These are phyloP conservation scores for Macroramphosus scolopax DNA, from an alignment of 2,797 vertebrate species.

Conservation along the genomic window DNA sequence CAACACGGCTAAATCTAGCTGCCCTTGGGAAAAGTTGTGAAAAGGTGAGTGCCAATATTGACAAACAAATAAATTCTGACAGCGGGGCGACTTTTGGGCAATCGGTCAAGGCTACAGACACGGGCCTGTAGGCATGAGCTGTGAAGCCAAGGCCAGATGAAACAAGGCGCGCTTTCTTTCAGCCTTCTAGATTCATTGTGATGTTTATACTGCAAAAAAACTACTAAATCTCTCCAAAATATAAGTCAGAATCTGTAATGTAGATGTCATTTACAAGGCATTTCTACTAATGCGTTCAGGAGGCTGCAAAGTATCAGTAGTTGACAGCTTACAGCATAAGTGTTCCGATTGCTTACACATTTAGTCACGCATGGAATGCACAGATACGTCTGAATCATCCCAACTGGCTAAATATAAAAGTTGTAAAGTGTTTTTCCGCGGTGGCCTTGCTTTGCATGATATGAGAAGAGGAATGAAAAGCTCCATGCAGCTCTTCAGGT, in stretches of 20 bases:
- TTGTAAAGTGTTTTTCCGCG: slow-evolving; percentile 65
- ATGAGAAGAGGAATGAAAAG: slow-evolving; percentile 60
- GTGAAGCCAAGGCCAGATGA: slow-evolving; percentile 55
- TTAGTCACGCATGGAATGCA: slow-evolving; percentile 23
- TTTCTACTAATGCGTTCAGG: too few relatives aligned
- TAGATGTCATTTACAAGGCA: too few relatives aligned
- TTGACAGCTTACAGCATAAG: slow-evolving; percentile 1
- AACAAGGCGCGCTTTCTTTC: slow-evolving; percentile 42
- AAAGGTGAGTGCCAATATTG: slow-evolving; percentile 82
- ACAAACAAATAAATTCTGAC: slow-evolving; percentile 84
- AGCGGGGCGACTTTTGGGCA: slow-evolving; percentile 68
- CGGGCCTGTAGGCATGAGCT: slow-evolving; percentile 51
- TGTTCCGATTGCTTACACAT: slow-evolving; percentile 20
- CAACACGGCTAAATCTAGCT: slow-evolving; percentile 78
- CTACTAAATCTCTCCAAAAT: slow-evolving; percentile 12
- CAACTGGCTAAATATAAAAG: slow-evolving; percentile 62
- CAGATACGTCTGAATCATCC: slow-evolving; percentile 40
- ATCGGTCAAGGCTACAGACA: slow-evolving; percentile 74
- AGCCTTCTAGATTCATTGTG: slow-evolving; percentile 16
- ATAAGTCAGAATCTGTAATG: slow-evolving; percentile 1
- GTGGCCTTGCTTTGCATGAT: slow-evolving; percentile 46
- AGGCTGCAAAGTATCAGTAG: background rate
- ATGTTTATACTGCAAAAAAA: slow-evolving; percentile 16
- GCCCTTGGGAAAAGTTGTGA: slow-evolving; percentile 83
- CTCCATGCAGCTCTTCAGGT: slow-evolving; percentile 74